Conservation (phyloP, 2,113 vertebrate genomes). For the Ursus arctos region DNA sequence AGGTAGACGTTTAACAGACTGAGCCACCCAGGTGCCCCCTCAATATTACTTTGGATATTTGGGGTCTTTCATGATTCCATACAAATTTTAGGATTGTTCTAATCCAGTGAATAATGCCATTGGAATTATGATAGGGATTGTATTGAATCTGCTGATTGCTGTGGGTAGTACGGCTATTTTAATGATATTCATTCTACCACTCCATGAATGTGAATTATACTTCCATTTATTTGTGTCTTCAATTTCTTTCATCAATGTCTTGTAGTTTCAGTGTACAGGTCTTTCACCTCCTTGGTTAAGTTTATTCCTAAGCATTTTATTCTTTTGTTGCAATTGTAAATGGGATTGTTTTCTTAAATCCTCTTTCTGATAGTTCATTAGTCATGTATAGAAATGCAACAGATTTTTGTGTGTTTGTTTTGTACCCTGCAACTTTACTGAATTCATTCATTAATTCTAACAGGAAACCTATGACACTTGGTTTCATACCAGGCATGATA, state of each 20-base stretch:
- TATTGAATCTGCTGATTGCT: not conserved
- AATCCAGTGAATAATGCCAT: not conserved
- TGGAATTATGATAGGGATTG: not conserved
- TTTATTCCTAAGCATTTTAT: not conserved
- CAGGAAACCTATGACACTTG: not conserved
- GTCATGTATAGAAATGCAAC: not conserved
- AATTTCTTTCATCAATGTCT: not conserved
- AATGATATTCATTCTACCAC: not conserved
- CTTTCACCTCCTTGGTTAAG: not conserved
- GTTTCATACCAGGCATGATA: not conserved
- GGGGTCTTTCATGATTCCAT: not conserved
- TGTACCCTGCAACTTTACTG: not conserved
- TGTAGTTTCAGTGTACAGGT: not conserved
- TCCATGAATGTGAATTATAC: not conserved
- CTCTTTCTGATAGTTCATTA: not conserved
- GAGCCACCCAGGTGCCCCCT: not conserved
- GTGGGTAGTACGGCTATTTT: not conserved
- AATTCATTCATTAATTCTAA: not conserved
- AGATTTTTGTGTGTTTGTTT: not conserved
- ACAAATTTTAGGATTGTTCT: not conserved
- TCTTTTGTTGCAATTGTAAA: not conserved
- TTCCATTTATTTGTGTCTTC: not conserved
- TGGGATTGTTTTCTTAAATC: not conserved
- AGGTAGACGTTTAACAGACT: no score
- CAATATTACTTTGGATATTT: not conserved